These are phyloP conservation scores for Portevinia maculata DNA, from an alignment of 2,888 invertebrate genomes.

Conservation along the genomic window DNA sequence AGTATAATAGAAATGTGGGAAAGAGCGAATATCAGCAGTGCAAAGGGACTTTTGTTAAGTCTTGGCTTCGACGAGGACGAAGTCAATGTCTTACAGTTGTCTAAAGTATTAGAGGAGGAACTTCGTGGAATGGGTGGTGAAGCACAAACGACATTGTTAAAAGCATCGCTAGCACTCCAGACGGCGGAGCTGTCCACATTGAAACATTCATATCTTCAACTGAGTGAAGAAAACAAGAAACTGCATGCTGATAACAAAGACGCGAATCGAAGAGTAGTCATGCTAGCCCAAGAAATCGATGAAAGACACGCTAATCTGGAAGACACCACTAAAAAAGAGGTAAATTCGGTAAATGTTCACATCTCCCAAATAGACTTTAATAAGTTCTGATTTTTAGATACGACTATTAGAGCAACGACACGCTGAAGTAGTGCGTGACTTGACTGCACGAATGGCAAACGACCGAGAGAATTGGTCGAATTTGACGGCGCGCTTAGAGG, in stretches of 20 bases:
- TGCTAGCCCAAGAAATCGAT: slow-evolving; percentile 95
- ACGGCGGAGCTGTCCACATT: slow-evolving; percentile 87
- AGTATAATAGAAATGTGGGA: slow-evolving; percentile 89
- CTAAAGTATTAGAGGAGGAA: slow-evolving; percentile 88
- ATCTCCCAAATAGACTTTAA: not conserved
- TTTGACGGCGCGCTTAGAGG: slow-evolving; percentile 86
- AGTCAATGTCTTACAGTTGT: slow-evolving; percentile 86
- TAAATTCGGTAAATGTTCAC: slow-evolving; percentile 46
- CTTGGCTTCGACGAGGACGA: slow-evolving; percentile 86
- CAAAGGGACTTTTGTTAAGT: slow-evolving; percentile 86
- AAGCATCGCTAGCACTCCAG: slow-evolving; percentile 87
- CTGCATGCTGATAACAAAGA: slow-evolving; percentile 90
- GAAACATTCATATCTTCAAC: slow-evolving; percentile 86
- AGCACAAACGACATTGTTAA: slow-evolving; percentile 78
- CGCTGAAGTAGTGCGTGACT: slow-evolving; percentile 88
- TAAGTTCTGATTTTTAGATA: slow-evolving; percentile 81
- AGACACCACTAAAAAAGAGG: slow-evolving; percentile 86
- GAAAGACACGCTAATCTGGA: slow-evolving; percentile 94
- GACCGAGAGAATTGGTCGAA: slow-evolving; percentile 90
- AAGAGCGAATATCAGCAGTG: slow-evolving; percentile 86
- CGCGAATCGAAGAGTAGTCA: slow-evolving; percentile 90
- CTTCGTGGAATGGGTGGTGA: slow-evolving; percentile 83
- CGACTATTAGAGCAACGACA: slow-evolving; percentile 90
- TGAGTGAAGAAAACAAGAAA: slow-evolving; percentile 91
- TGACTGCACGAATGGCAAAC: slow-evolving; percentile 87